A percentile compares a stretch with the other conserved stretches of the same genome.
Conservation (phyloP, 2,888 invertebrate genomes). For the Dicyrtomina minuta region DNA sequence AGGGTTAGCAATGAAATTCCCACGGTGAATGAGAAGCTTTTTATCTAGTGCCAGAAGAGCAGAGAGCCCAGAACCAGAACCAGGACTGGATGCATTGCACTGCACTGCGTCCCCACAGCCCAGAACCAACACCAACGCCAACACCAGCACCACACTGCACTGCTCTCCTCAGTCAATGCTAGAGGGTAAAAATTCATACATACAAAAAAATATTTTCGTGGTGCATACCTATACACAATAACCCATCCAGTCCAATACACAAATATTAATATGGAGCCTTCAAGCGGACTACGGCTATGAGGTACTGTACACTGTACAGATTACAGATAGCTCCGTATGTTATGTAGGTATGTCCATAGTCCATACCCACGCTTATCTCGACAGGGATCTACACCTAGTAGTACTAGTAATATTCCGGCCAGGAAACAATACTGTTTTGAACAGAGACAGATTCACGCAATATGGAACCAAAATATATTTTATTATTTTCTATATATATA, state of each 20-base stretch:
- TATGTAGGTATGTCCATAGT: no score
- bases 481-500: background rate
- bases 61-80: no score
- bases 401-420: background rate
- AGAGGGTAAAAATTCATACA: slow-evolving; percentile 18
- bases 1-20: slow-evolving; percentile 36
- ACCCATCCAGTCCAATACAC: no score
- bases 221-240: no score
- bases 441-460: background rate
- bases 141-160: background rate
- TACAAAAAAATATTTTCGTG: slow-evolving; percentile 13
- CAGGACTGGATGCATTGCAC: no score
- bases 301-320: no score
- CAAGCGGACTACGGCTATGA: no score
- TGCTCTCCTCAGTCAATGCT: no score
- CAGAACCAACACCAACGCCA: no score
- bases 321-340: background rate
- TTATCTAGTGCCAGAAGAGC: slow-evolving; percentile 8
- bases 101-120: no score
- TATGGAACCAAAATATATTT: background rate
- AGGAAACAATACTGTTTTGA: background rate
- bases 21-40: slow-evolving; percentile 34
- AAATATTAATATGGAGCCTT: no score
- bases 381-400: background rate
- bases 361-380: background rate